These are phyloP conservation scores for Smittia sp. DNA, from an alignment of 2,888 invertebrate species.

Conservation along the genomic window DNA sequence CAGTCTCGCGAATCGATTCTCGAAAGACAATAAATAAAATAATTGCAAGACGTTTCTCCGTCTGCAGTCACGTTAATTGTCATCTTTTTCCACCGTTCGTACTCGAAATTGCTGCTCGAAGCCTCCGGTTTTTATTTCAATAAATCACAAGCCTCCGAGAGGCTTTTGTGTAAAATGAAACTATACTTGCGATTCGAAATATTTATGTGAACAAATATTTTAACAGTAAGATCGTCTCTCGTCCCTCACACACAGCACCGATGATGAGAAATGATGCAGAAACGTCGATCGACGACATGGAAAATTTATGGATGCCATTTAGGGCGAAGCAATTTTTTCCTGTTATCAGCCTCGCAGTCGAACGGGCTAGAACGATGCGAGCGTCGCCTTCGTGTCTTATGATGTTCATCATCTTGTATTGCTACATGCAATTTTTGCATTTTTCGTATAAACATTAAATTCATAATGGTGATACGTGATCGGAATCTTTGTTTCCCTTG, in stretches of 20 bases:
- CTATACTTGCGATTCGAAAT: conserved; percentile 28
- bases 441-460: conserved; percentile 35
- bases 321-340: conserved; percentile 30
- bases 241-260: conserved; percentile 6
- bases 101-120: neutral
- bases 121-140: conserved; percentile 30
- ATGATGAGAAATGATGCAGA: conserved; percentile 16
- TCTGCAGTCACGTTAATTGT: conserved; percentile 39
- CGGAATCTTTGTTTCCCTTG: conserved; percentile 12
- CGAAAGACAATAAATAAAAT: conserved; percentile 32
- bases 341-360: conserved; percentile 24
- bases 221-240: conserved; percentile 17
- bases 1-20: conserved; percentile 1
- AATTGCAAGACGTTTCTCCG: conserved; percentile 12
- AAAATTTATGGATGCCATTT: conserved; percentile 30
- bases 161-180: conserved; percentile 11
- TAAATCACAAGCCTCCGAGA: conserved; percentile 35
- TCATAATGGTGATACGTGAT: conserved; percentile 40
- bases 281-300: conserved; percentile 4
- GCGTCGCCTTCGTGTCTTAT: conserved; percentile 32
- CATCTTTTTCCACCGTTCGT: conserved; percentile 22
- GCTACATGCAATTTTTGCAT: conserved; percentile 27
- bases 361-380: neutral
- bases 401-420: neutral
- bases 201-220: conserved; percentile 34